A percentile compares a stretch with the other conserved stretches of the same genome.
phyloP scores from a whole-genome alignment of 2,888 invertebrate genomes.

The Campoletis raptor region DNA sequence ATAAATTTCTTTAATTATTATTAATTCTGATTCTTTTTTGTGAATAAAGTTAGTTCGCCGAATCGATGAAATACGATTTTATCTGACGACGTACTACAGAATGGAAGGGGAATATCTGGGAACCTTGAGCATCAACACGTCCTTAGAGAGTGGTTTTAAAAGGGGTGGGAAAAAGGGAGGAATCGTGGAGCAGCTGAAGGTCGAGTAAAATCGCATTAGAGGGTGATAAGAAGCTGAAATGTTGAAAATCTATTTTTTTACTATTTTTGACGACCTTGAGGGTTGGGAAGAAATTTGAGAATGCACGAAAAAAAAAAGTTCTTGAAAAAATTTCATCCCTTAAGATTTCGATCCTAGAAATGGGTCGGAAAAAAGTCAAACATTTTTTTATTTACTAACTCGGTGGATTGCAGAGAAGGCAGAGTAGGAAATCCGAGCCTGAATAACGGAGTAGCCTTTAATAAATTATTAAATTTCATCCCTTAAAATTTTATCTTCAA shows the following conservation, averaged over 20 bases:
- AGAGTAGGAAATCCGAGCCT: no score
- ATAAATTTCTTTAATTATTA: not conserved
- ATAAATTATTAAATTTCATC: no score
- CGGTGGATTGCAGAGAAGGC: no score
- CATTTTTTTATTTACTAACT: no score
- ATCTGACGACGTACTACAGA: not conserved
- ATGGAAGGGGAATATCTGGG: constrained; percentile 13
- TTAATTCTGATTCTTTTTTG: not conserved
- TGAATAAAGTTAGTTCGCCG: not conserved
- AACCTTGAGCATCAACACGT: constrained; percentile 7
- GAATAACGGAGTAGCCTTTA: no score
- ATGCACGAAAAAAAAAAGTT: not conserved
- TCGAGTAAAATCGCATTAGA: constrained; percentile 49
- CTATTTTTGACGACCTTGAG: not conserved
- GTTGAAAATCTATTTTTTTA: not conserved
- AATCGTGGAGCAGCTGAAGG: constrained; percentile 52
- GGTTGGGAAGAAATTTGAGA: not conserved
- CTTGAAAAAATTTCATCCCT: not conserved
- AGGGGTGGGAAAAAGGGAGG: constrained; percentile 14
- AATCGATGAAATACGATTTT: not conserved
- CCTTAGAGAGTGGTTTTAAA: not conserved
- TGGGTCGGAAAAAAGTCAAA: not conserved
- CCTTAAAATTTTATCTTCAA: no score
- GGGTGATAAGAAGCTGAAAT: constrained; percentile 13
- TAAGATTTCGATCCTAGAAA: not conserved